Base-by-base conservation (phyloP, 2,888 invertebrate genomes). In the Caenorhabditis auriculariae region DNA sequence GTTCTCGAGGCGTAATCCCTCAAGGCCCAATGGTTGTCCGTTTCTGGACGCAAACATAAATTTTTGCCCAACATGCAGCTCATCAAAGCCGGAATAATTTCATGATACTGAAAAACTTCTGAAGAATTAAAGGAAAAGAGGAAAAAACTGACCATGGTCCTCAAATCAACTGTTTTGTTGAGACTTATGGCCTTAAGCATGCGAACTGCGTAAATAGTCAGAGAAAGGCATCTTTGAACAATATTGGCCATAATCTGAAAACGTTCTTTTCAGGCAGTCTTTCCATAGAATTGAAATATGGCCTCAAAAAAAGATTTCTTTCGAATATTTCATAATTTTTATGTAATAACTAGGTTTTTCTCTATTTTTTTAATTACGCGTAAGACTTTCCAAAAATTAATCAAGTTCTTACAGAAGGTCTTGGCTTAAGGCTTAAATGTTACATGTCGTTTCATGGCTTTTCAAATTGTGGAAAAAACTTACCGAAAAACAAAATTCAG, bases 1-100 rank as follows among this genome's bases (percentile, higher is more conserved):
- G 72, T 72, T 39, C 65, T 68, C 2, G 59, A 48, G 9, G 72
- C 57, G 41, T 63, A 72, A 35, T 72, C 72, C 21, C 72, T 43
- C 12, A 72, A 47, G 1, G 69, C 68, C 70, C 70, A 72, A 46
- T 72, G 72, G 39, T 68, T 72, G 39, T 72, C 72, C 7, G 45
- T 45, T 7, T 65, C 64, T 5, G 65, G 68, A 28, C 64, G 53
- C 4, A 55, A 21, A 56, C 70, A 72, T 21, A 72, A 51, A 23
- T 61, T 55, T 3, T 56, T 32, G 6, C 68, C 63, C 2, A 72
- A 46, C 43, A 67, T 65, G 39, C 70, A 72, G n/a, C 64, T 70
- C 0, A 72, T 39, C 2, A 72, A 48, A 1, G 66, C 59, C 1
- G 72, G 72, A n/a, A 72, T 28, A 1, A 72, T 39, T 43, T 70